A percentile compares a stretch with the other conserved stretches of the same genome.
Conservation (phyloP, 2,113 vertebrate species). For the Pelvicachromis taeniatus region DNA sequence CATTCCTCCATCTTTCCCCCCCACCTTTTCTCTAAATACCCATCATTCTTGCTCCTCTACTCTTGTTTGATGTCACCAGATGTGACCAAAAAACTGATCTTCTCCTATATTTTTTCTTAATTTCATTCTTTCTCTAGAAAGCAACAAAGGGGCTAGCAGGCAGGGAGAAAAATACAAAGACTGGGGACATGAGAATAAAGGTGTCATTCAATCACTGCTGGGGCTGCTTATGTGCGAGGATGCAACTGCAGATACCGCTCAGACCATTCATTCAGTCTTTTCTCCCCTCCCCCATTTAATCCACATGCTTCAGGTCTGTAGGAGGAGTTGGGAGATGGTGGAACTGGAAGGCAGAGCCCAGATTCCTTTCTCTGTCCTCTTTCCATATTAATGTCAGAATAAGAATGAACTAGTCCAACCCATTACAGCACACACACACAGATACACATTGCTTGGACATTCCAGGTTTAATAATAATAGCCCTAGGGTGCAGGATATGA, state of each 20-base stretch:
- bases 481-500: neutral
- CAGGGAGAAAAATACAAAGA: neutral
- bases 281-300: constrained; percentile 69
- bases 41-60: neutral
- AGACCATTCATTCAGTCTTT: constrained; percentile 53
- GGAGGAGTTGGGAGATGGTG: constrained; percentile 46
- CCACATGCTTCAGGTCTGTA: constrained; percentile 54
- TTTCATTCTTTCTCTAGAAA: neutral
- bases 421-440: neutral
- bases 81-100: neutral
- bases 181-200: constrained; percentile 22
- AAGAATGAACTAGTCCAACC: neutral
- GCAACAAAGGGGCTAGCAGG: neutral
- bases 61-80: neutral
- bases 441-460: neutral
- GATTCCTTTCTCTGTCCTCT: constrained; percentile 1
- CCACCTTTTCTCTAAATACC: constrained; percentile 20
- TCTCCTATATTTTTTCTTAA: neutral
- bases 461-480: constrained; percentile 5
- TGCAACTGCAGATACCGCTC: constrained; percentile 60
- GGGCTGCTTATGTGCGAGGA: constrained; percentile 53
- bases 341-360: constrained; percentile 24
- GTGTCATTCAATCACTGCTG: constrained; percentile 51
- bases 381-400: neutral
- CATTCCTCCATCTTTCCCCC: constrained; percentile 24